Percentiles rank a stretch among this genome's conserved stretches.
Conservation (phyloP, 2,113 vertebrate species). For the Sylvilagus bachmani region DNA sequence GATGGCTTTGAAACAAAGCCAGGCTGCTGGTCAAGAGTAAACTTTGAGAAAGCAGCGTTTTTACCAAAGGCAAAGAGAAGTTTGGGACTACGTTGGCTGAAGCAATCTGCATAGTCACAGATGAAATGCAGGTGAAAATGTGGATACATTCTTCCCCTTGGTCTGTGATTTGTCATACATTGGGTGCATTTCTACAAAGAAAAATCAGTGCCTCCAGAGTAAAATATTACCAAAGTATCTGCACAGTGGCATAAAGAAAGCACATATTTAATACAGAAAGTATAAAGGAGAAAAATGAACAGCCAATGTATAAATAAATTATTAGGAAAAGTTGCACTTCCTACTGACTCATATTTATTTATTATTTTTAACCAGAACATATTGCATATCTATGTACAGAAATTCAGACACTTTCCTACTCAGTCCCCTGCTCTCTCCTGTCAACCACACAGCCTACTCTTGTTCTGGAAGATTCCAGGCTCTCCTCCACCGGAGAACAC, state of each 20-base stretch:
- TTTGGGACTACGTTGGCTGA: background rate
- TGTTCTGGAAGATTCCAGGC: too few species aligned
- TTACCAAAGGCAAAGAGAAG: background rate
- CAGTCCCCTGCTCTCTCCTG: background rate
- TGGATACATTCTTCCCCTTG: background rate
- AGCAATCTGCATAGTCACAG: background rate
- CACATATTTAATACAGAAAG: background rate
- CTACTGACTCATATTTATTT: background rate
- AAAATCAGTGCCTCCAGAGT: background rate
- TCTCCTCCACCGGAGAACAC: rapidly evolving
- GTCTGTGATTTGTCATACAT: background rate
- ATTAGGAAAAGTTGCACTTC: background rate
- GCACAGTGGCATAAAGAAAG: background rate
- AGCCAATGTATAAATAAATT: background rate
- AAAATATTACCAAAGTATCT: background rate
- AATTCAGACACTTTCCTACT: background rate
- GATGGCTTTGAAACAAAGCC: background rate
- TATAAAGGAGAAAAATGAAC: background rate
- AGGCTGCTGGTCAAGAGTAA: background rate
- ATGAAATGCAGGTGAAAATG: background rate
- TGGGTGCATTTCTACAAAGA: background rate
- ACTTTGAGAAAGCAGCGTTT: background rate
- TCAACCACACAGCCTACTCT: background rate
- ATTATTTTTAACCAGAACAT: background rate
- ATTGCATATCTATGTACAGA: background rate